Evolutionary conservation across 2,888 invertebrate species (phyloP), one percentile per base, ranked within the genome.

Genomic region (Eulithis testata): DNA sequence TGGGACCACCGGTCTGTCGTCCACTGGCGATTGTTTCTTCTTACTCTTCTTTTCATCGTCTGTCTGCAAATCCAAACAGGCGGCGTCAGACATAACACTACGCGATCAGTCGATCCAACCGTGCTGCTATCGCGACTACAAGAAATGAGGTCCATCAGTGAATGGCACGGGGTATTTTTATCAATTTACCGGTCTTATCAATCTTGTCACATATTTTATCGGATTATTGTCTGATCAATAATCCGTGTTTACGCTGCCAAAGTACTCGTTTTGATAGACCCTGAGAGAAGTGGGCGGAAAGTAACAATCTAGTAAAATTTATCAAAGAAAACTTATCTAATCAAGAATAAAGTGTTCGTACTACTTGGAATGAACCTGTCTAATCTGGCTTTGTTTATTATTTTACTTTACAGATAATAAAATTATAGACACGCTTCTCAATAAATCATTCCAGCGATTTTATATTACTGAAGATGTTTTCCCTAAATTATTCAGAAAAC

Each of bases 31-130:
- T 76, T 87, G 88, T 72, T 90, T 90, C 78, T 92, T 92, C 82
- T 91, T 92, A 76, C 75, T 91, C 76, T 92, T 92, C 76, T 92
- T 91, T 78, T 93, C 91, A 86, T 93, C 93, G 55, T 93, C 92
- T 73, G 87, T 87, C 90, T 90, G 92, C 76, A 82, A 84, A 81
- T 77, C 79, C 76, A 80, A 76, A 81, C 77, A 78, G 70, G 69
- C 75, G 72, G 82, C 79, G 81, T 84, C 82, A 79, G 89, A 86
- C 90, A 90, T 88, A 68, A 72, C 64, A 86, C 79, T 68, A 65
- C 66, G 70, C 70, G 49, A 59, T 59, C 63, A 60, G 55, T 63
- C 52, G 67, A 62, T 66, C 51, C 62, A 57, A 62, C 60, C 55
- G 36, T 57, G 59, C 54, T 36, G 45, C 53, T 68, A 65, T 65